phyloP scores from a whole-genome alignment of 2,888 invertebrate genomes.

The Aleiodes alternator region DNA sequence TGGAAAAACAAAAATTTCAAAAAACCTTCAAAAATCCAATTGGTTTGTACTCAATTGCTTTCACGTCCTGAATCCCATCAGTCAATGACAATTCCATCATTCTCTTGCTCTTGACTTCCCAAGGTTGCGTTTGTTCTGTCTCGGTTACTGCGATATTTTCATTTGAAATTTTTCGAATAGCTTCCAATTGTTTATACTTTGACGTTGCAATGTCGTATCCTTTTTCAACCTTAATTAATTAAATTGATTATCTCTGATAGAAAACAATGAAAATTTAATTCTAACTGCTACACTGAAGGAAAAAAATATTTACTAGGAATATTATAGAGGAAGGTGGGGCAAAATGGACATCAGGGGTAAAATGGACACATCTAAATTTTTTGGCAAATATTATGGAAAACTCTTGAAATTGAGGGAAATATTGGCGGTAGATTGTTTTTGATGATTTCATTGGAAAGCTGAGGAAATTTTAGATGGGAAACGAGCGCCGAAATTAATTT shows the following conservation, averaged over 20 bases:
- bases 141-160: constrained; percentile 79
- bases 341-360: too few species aligned
- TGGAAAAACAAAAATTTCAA: constrained; percentile 64
- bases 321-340: too few species aligned
- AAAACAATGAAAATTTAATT: background rate
- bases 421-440: too few species aligned
- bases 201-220: constrained; percentile 73
- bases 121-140: constrained; percentile 78
- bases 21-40: constrained; percentile 77
- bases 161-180: constrained; percentile 75
- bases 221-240: constrained; percentile 69
- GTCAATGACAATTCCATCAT: constrained; percentile 84
- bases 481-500: too few species aligned
- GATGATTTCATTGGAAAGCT: too few species aligned
- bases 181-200: constrained; percentile 72
- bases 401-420: too few species aligned
- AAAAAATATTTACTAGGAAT: too few species aligned
- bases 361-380: too few species aligned
- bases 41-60: constrained; percentile 84
- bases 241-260: background rate
- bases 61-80: constrained; percentile 84
- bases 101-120: constrained; percentile 79
- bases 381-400: too few species aligned
- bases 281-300: too few species aligned
- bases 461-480: too few species aligned